Base-by-base conservation (phyloP, 2,113 vertebrate species). In the Amazona guildingii region DNA sequence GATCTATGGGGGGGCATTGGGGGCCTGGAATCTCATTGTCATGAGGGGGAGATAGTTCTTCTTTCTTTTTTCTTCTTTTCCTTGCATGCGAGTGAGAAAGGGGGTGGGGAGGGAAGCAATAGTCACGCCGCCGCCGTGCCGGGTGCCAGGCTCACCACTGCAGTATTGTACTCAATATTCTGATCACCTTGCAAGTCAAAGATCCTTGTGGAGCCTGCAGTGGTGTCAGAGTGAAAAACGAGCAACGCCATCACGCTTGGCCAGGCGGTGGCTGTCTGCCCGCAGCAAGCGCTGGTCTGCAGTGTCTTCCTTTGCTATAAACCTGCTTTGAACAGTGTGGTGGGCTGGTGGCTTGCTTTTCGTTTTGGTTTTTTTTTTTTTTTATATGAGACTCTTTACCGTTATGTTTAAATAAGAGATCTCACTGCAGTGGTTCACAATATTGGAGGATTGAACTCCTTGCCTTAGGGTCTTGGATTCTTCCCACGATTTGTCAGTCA, bases 181-280 rank as follows among this genome's bases (percentile, higher is more conserved):
- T 48, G 88, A 61, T 97, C 97, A 98, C 97, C 97, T 97, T 95
- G 94, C 92, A 76, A 94, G 48, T 66, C 96, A 91, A 97, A 95
- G 96, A 97, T 93, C 83, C 97, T 89, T 35, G 90, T 94, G 95
- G 93, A 83, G 85, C 95, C 97, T 79, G 95, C 95, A 95, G 97
- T 97, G 95, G 95, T n/a, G 75, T 98, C 97, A 98, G 97, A 95
- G 96, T 97, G 98, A 98, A 97, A 97, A 98, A 97, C 25, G 89
- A 98, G 92, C 96, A 27, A 29, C 67, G 35, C 95, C 66, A 84
- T 93, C 97, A 89, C 3, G 51, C 96, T 87, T 52, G 87, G 95
- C 92, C 62, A 84, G 87, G 86, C 92, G n/a, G 43, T 23, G 89
- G 97, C 94, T 97, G 96, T 93, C 91, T 95, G 95, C 91, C 94